Base-by-base conservation (phyloP, 2,888 invertebrate genomes). In the Sturmia bella region DNA sequence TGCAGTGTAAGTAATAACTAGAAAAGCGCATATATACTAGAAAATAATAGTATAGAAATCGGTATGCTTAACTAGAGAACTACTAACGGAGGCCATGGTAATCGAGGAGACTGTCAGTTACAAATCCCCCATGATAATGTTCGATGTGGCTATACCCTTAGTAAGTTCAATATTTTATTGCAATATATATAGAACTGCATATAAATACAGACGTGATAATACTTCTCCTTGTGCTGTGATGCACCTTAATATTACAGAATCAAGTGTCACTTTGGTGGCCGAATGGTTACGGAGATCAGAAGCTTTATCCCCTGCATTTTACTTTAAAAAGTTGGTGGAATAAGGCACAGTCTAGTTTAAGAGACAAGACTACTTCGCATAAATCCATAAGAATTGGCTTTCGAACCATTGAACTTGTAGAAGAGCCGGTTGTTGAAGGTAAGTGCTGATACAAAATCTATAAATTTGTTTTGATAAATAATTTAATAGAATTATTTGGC, bases 251-350 rank as follows among this genome's bases (percentile, higher is more conserved):
- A n/a, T 76, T 63, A 15, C 61, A 93, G 93, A 86, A 89, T 37
- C 86, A 89, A 57, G 93, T 95, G 0, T 89, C 92, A 52, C 86
- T 92, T 19, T 99, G 99, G 99, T 99, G 98, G 98, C 99, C 99
- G 0, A 98, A 97, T 90, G 98, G 98, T 21, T 96, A 94, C 87
- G 98, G 98, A 1, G 89, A 92, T 0, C 98, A 96, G 88, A 92
- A 92, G 0, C 91, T 99, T 3, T 99, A 99, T 87, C 91, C 92
- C 6, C 87, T 97, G 59, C 91, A 91, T 72, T 92, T 94, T 0
- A 91, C 91, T 0, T 92, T 90, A 43, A 87, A 91, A 41, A 91
- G 92, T 76, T 88, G 89, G 88, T 59, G 86, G 64, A 84, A 80
- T 17, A 17, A 41, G 11, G 39, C 69, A 1, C 87, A 84, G 0